Evolutionary conservation across 2,797 vertebrate genomes (phyloP).

Genomic region (Siniperca undulata): DNA sequence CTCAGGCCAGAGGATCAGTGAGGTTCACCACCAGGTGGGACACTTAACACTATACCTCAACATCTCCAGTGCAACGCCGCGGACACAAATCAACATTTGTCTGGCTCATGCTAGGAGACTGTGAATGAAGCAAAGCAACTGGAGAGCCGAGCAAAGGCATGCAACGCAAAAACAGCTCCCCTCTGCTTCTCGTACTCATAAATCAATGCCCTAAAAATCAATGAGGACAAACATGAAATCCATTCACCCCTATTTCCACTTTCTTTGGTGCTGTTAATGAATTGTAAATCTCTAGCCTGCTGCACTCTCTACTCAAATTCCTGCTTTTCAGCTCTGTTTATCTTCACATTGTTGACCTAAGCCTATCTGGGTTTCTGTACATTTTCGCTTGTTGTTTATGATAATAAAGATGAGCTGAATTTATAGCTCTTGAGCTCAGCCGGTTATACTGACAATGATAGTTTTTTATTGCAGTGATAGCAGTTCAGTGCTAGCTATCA

Average conservation of each 20-base stretch:
- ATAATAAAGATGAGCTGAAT: conserved; percentile 35
- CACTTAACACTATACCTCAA: conserved; percentile 61
- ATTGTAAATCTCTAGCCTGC: conserved; percentile 57
- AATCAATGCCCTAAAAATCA: conserved; percentile 63
- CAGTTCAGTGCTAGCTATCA: conserved; percentile 56
- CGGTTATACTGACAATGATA: conserved; percentile 26
- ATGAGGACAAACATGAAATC: conserved; percentile 57
- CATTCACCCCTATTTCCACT: conserved; percentile 61
- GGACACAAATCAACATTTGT: conserved; percentile 55
- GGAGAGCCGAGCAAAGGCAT: conserved; percentile 37
- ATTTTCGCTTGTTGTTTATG: conserved; percentile 24
- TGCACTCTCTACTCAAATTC: conserved; percentile 26
- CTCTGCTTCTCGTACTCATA: conserved; percentile 42
- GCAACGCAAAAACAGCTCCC: conserved; percentile 15
- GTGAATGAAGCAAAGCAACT: conserved; percentile 38
- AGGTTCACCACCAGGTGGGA: conserved; percentile 69
- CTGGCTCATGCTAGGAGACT: conserved; percentile 15
- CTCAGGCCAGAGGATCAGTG: conserved; percentile 15
- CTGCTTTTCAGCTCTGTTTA: conserved; percentile 33
- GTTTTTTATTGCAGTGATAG: conserved; percentile 70
- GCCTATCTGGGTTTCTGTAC: conserved; percentile 22
- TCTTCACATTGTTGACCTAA: conserved; percentile 41
- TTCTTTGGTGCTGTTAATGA: conserved; percentile 61
- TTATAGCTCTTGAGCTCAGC: conserved; percentile 53
- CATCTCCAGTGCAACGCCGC: conserved; percentile 38